A percentile compares a stretch with the other conserved stretches of the same genome.
phyloP scores from a whole-genome alignment of 2,113 vertebrate genomes.

The Otus sunia region DNA sequence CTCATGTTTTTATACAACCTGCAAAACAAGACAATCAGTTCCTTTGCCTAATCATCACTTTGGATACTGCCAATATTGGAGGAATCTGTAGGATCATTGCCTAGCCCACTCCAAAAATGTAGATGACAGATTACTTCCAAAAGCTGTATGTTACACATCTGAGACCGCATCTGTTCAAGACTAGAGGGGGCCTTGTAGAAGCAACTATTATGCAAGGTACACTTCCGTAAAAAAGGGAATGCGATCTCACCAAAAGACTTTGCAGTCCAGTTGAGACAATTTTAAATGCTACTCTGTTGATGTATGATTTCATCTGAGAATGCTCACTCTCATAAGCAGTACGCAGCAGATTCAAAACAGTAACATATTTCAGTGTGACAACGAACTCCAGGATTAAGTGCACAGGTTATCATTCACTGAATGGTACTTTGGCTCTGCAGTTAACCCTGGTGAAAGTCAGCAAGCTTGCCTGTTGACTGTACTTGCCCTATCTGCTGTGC shows the following conservation, averaged over 20 bases:
- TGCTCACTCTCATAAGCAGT: background rate
- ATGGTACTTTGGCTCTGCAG: background rate
- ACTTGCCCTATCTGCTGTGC: background rate
- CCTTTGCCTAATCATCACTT: background rate
- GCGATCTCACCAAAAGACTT: background rate
- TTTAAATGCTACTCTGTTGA: background rate
- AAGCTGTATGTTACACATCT: background rate
- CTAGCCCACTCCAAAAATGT: background rate
- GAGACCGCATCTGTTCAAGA: background rate
- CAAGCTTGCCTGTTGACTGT: background rate
- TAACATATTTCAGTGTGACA: background rate
- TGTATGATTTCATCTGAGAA: background rate
- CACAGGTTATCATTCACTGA: background rate
- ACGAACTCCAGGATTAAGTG: background rate
- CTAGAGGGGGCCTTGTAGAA: background rate
- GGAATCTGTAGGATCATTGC: background rate
- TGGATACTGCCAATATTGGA: background rate
- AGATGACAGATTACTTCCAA: background rate
- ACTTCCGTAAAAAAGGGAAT: background rate
- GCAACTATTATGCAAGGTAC: background rate
- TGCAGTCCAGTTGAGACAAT: rapidly evolving
- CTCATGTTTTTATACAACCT: background rate
- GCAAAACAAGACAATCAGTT: background rate
- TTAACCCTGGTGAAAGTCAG: background rate
- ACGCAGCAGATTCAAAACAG: background rate